A percentile compares a stretch with the other conserved stretches of the same genome.
phyloP scores from a whole-genome alignment of 2,797 vertebrate genomes.

The Crenuchus spilurus region DNA sequence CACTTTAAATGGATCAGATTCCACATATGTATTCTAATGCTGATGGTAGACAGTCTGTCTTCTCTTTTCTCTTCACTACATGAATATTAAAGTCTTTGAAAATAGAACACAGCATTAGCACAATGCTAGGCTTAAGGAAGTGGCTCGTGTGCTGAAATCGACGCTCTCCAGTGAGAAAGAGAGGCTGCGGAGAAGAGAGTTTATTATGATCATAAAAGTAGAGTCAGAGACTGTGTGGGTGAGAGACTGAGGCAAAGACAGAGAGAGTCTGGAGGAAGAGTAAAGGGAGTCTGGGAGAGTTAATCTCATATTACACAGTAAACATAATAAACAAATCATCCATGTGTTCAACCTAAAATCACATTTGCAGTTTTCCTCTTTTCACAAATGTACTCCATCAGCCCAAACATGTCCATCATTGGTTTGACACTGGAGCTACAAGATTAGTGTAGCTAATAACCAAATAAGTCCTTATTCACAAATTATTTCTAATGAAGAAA shows the following conservation, averaged over 20 bases:
- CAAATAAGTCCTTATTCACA: too few relatives aligned
- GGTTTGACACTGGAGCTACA: too few relatives aligned
- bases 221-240: background rate
- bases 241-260: slow-evolving; percentile 1
- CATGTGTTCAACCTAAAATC: too few relatives aligned
- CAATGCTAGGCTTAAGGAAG: background rate
- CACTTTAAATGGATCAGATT: background rate
- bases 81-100: background rate
- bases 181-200: background rate
- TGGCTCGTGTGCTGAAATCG: background rate
- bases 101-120: background rate
- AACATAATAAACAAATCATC: too few relatives aligned
- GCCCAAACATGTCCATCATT: too few relatives aligned
- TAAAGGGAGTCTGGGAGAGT: background rate
- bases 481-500: too few relatives aligned
- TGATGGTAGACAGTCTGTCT: background rate
- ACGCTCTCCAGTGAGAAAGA: background rate
- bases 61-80: background rate
- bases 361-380: too few relatives aligned
- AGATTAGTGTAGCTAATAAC: too few relatives aligned
- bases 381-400: too few relatives aligned
- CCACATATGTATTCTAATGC: background rate
- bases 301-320: slow-evolving; percentile 26
- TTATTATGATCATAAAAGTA: slow-evolving; percentile 11
- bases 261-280: background rate